Evolutionary conservation across 2,888 invertebrate genomes (phyloP).

Genomic region (Oxystoma pomonae): DNA sequence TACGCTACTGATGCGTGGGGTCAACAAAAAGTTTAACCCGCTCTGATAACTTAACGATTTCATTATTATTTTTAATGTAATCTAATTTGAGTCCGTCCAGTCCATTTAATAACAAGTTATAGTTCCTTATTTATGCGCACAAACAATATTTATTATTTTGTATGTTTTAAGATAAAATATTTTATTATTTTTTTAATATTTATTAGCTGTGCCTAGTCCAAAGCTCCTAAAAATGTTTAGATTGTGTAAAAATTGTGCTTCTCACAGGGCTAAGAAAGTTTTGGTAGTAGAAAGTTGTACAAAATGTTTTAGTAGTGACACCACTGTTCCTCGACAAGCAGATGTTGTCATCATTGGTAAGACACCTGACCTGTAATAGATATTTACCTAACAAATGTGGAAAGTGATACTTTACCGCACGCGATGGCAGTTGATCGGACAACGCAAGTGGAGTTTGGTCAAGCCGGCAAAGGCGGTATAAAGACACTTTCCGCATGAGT

Average conservation of each 20-base stretch:
- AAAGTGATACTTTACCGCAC: no score
- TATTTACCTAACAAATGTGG: no score
- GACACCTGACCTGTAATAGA: no score
- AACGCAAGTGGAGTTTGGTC: no score
- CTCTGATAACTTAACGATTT: neutral
- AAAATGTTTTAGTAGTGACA: slow-evolving; percentile 24
- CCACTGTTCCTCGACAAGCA: slow-evolving; percentile 27
- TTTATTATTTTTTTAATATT: neutral
- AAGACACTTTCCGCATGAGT: no score
- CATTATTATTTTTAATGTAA: slow-evolving; percentile 1
- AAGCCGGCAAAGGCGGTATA: no score
- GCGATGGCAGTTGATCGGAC: no score
- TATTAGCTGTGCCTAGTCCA: no score
- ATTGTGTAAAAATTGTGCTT: slow-evolving; percentile 10
- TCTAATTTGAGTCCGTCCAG: neutral
- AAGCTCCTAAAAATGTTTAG: slow-evolving; percentile 17
- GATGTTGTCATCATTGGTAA: slow-evolving; percentile 34
- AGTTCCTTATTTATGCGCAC: neutral
- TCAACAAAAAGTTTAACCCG: slow-evolving; percentile 2
- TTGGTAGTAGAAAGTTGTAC: neutral
- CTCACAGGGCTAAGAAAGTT: slow-evolving; percentile 10
- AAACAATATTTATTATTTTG: neutral
- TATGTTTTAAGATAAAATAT: neutral
- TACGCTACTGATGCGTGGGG: neutral
- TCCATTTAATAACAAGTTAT: neutral